A percentile compares a stretch with the other conserved stretches of the same genome.
These are phyloP conservation scores for Spilarctia lutea DNA, from an alignment of 2,888 invertebrate genomes.

Conservation along the genomic window DNA sequence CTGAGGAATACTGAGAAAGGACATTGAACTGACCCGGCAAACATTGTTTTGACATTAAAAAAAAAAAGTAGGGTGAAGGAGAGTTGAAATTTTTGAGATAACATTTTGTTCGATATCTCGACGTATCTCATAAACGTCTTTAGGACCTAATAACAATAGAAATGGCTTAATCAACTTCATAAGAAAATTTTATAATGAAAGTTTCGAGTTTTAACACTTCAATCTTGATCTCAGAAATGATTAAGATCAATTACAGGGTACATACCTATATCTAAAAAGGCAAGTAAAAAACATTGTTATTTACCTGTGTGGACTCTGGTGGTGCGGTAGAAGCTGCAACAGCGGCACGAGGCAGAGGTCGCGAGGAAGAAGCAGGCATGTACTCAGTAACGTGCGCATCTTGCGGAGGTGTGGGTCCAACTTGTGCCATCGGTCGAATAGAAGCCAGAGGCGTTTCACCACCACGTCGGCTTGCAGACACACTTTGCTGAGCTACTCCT, in stretches of 20 bases:
- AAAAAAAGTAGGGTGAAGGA: too few relatives aligned
- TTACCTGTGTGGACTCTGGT: conserved; percentile 77
- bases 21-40: too few relatives aligned
- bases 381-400: conserved; percentile 90
- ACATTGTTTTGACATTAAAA: too few relatives aligned
- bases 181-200: background rate
- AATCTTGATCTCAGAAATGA: background rate
- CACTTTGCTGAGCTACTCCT: conserved; percentile 82
- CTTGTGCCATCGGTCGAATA: conserved; percentile 95
- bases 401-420: conserved; percentile 92
- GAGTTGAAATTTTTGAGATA: background rate
- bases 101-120: background rate
- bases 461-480: conserved; percentile 88
- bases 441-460: conserved; percentile 95
- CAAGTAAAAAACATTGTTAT: background rate
- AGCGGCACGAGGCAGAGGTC: conserved; percentile 87
- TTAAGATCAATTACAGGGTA: background rate
- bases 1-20: too few relatives aligned
- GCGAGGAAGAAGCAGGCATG: conserved; percentile 93
- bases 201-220: background rate
- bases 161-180: background rate
- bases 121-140: background rate
- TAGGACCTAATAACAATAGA: background rate
- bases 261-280: background rate
- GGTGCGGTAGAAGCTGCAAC: conserved; percentile 88